Evolutionary conservation across 2,888 invertebrate species (phyloP).

Genomic region (Hemicrepidius hirtus): DNA sequence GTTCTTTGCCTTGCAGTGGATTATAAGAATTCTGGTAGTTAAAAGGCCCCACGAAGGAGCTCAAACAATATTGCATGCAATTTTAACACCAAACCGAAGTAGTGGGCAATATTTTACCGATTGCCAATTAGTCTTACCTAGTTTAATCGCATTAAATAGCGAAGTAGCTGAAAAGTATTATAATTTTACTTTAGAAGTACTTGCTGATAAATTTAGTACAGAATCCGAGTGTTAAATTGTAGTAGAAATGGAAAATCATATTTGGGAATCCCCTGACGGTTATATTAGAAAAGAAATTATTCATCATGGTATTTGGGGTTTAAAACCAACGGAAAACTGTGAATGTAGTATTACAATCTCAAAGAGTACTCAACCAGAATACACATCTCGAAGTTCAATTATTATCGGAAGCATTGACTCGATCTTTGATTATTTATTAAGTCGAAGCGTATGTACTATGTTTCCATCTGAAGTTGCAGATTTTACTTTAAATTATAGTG

Average conservation of each 20-base stretch:
- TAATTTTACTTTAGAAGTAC: conserved; percentile 64
- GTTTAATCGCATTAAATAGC: conserved; percentile 64
- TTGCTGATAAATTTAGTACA: conserved; percentile 64
- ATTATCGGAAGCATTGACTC: conserved; percentile 71
- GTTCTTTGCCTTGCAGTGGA: conserved; percentile 69
- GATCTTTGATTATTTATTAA: conserved; percentile 72
- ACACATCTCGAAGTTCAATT: conserved; percentile 54
- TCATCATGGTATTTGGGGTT: conserved; percentile 61
- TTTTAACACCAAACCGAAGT: conserved; percentile 67
- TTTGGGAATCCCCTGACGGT: conserved; percentile 66
- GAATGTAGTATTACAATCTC: conserved; percentile 65
- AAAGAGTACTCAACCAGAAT: conserved; percentile 55
- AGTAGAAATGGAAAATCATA: conserved; percentile 28
- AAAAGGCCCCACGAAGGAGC: conserved; percentile 70
- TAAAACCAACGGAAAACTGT: conserved; percentile 68
- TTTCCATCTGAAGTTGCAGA: conserved; percentile 71
- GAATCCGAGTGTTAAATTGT: conserved; percentile 67
- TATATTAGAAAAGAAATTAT: conserved; percentile 66
- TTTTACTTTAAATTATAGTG: conserved; percentile 69
- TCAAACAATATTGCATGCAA: conserved; percentile 69
- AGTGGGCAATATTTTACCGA: conserved; percentile 69
- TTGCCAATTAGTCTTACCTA: conserved; percentile 66
- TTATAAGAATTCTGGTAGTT: conserved; percentile 67
- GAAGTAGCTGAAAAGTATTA: conserved; percentile 65
- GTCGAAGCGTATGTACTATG: conserved; percentile 73